Base-by-base conservation (phyloP, 2,113 vertebrate species). In the Polypterus bichir region DNA sequence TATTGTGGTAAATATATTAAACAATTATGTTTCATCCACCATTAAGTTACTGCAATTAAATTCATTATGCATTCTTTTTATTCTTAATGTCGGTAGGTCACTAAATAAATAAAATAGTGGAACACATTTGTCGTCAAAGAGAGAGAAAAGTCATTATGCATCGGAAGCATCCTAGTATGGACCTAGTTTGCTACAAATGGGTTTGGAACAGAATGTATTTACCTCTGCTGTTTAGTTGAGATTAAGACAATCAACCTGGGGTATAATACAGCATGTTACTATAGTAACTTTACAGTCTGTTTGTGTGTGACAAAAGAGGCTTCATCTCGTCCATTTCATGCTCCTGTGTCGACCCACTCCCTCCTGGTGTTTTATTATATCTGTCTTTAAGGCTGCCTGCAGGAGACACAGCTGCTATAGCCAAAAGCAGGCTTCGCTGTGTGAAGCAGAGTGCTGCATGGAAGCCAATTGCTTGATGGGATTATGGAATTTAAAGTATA, bases 201-300 rank as follows among this genome's bases (percentile, higher is more conserved):
- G 57, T 51, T 44, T 9, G 49, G 27, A 59, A 47, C 47, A 44
- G 46, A 55, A 54, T 9, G 48, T 54, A 27, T 62, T 66, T 56
- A 7, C 53, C 48, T 56, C 11, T 7, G n/a, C 79, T 78, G 79
- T 82, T 81, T 83, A 79, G 77, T 78, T 73, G 80, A 85, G 79
- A 88, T 83, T 86, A 79, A 87, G 80, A 86, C 86, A 90, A 84
- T 89, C 88, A 87, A 89, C 82, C 81, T 83, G 83, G 78, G 77
- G 77, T 76, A 80, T 88, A 81, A 79, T 82, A 83, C 82, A 82
- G 78, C 77, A 79, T 83, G 90, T 93, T 91, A 81, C 90, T 87
- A 92, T 93, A 89, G 89, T 91, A 91, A 93, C 89, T 83, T 79
- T 77, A 78, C 83, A 88, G 87, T 82, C 79, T 83, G 84, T 83